Percentiles rank a stretch among this genome's conserved stretches.
Conservation (phyloP, 2,797 vertebrate genomes). For the Enteromius radiatus region DNA sequence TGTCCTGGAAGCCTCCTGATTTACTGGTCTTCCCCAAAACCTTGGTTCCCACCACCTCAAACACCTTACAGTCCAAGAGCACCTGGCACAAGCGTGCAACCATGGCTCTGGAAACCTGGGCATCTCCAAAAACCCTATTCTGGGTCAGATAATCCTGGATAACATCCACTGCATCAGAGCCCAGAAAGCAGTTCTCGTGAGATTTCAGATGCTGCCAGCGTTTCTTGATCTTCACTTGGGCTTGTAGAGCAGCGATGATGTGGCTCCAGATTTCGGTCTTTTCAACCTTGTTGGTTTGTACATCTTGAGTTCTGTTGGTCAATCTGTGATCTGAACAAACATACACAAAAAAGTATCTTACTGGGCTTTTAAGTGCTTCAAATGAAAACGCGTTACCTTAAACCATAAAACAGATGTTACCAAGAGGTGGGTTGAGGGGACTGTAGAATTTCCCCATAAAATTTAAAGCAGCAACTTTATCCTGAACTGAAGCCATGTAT, state of each 20-base stretch:
- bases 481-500: constrained; percentile 73
- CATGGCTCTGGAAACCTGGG: constrained; percentile 80
- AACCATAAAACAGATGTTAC: background rate
- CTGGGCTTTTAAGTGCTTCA: background rate
- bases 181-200: constrained; percentile 88
- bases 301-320: constrained; percentile 68
- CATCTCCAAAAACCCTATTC: constrained; percentile 81
- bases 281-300: constrained; percentile 65
- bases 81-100: constrained; percentile 88
- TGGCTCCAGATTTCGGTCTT: constrained; percentile 83
- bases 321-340: constrained; percentile 75
- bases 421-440: constrained; percentile 36
- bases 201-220: constrained; percentile 84
- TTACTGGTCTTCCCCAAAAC: constrained; percentile 74
- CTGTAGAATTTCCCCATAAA: constrained; percentile 69
- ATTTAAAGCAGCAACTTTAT: constrained; percentile 73
- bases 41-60: constrained; percentile 85
- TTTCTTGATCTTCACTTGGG: constrained; percentile 87
- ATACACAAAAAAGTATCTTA: background rate
- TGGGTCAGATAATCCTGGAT: constrained; percentile 80
- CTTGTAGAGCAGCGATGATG: constrained; percentile 84
- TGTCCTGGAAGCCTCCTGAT: constrained; percentile 75
- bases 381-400: background rate
- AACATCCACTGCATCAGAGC: constrained; percentile 89
- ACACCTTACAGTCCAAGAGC: constrained; percentile 88